Evolutionary conservation across 2,797 vertebrate species (phyloP), one percentile per base, ranked within the genome.

Genomic region (Parotocinclus haroldoi): DNA sequence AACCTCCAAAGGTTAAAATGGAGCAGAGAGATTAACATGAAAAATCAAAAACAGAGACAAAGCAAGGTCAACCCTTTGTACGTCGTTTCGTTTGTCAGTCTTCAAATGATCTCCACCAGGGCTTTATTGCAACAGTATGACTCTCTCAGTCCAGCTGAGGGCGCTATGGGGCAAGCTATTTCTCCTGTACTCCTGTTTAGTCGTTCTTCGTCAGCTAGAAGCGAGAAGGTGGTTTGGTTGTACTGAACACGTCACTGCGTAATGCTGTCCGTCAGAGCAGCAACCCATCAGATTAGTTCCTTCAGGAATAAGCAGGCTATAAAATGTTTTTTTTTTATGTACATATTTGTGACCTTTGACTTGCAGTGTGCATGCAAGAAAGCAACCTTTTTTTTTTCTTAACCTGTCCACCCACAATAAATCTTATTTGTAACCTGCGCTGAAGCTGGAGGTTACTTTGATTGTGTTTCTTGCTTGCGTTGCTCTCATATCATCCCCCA

Each of bases 1-100:
- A 98, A 83, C 96, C 96, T 40, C 96, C 97, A 0, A 99, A 99
- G 92, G 96, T 99, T 78, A 99, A 99, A 86, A 99, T 99, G 96
- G 97, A 99, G 71, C 96, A 99, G 85, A 91, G 96, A 65, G 96
- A 99, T 89, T 97, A 87, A 97, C 56, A 45, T 7, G 1, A 16
- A 46, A 7, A 18, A 9, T 4, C 27, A 16, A 14, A 40, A 1
- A 48, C 11, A 49, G 27, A 8, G 13, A 11, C 13, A 19, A 16
- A 62, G 46, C 48, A 64, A 53, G 9, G 36, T 46, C 48, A 19
- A 39, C 36, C 16, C 27, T 27, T 27, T 27, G 27, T 45, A 17
- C 49, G 11, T 4, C 49, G 11, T 4, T 3, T 46, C 14, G 9
- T 59, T 18, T 51, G 7, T 60, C 37, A 7, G 40, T 10, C 46